phyloP scores from a whole-genome alignment of 2,888 invertebrate species.

The Phaonia tiefii region DNA sequence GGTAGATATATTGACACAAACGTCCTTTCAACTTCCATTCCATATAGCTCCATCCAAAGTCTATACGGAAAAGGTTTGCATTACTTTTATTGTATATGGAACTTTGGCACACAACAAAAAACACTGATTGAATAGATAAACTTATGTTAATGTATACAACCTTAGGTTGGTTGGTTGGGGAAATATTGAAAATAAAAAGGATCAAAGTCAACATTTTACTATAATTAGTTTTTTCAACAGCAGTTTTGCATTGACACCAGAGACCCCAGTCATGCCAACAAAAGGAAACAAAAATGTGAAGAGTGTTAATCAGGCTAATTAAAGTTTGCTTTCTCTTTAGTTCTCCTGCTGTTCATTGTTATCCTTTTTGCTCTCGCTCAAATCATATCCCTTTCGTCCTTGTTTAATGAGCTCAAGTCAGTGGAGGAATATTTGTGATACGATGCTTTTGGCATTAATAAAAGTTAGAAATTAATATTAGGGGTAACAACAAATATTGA shows the following conservation, averaged over 20 bases:
- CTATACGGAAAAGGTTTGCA: too few species aligned
- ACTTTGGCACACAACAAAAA: too few species aligned
- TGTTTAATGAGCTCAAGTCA: not conserved
- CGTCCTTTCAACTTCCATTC: too few species aligned
- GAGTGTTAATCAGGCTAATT: conserved; percentile 9
- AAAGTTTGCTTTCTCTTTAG: not conserved
- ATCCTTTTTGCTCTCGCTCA: not conserved
- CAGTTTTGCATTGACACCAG: not conserved
- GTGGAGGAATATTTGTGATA: not conserved
- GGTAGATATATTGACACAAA: too few species aligned
- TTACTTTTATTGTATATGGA: too few species aligned
- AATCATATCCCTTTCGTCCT: not conserved
- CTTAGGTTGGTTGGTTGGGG: not conserved
- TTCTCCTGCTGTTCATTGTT: not conserved
- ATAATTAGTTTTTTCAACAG: conserved; percentile 7
- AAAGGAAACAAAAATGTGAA: not conserved
- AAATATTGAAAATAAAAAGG: not conserved
- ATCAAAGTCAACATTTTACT: not conserved
- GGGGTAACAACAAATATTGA: not conserved
- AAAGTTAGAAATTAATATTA: not conserved
- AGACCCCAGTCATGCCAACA: too few species aligned
- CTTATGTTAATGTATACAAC: too few species aligned
- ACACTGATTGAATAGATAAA: too few species aligned
- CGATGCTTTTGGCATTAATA: not conserved
- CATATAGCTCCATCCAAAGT: too few species aligned